Base-by-base conservation (phyloP, 2,113 vertebrate genomes). In the Neodon shergylaensis region DNA sequence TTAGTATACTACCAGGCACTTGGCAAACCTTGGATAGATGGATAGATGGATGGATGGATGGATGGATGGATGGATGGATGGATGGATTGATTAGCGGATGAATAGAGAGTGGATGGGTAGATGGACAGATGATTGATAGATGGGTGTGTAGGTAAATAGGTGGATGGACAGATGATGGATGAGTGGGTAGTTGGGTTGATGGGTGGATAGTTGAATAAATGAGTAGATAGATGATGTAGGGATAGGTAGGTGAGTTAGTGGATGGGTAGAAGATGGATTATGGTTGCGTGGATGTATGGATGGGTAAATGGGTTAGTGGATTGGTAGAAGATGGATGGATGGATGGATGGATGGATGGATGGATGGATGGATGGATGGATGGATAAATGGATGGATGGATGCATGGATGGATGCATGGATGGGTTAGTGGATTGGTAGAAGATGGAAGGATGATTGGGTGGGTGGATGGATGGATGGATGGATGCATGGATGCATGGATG, bases 1-100 rank as follows among this genome's bases (percentile, higher is more conserved):
- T 3, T 14, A 26, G 33, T 12, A n/a, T 17, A 1, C 1, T 10
- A 58, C 3, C 13, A 54, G 47, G 19, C 39, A 14, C n/a, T 31
- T 42, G 4, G 2, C 16, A 36, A 86, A 65, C 17, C 26, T 28
- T 65, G 0, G 65, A 31, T 66, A 24, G 28, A 31, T 28, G 10
- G 10, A 65, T 65, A 3, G 63, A 12, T 65, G 58, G 19, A 63
- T 63, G 61, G 21, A 63, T 63, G 61, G 22, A 63, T 24, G 61
- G 61, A 63, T 10, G 61, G 61, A 63, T 63, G 61, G 61, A 63
- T 63, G 24, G 8, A 3, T 63, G 61, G 61, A 63, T 24, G 61
- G 61, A 24, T 9, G 22, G 61, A 63, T 61, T 5, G 58, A 61
- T 63, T 0, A 2, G 0, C 3, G 8, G 54, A 63, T 63, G 61